Conservation (phyloP, 2,113 vertebrate genomes). For the Conger conger region DNA sequence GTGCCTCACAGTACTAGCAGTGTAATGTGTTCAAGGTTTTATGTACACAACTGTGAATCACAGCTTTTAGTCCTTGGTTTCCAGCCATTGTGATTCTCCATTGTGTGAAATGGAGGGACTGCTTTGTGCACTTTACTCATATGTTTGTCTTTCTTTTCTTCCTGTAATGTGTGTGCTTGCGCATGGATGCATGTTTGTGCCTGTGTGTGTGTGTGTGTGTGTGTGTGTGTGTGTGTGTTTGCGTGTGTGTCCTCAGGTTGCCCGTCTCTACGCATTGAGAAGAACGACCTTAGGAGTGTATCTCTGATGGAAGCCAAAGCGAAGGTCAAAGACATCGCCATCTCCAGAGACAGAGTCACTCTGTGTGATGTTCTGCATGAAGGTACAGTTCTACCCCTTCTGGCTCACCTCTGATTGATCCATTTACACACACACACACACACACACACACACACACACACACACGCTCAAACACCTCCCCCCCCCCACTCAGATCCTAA, state of each 20-base stretch:
- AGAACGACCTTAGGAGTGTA: conserved; percentile 96
- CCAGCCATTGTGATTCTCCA: not conserved
- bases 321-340: conserved; percentile 96
- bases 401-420: not conserved
- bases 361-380: conserved; percentile 92
- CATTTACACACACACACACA: no score
- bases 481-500: no score
- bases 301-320: conserved; percentile 93
- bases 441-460: no score
- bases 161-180: not conserved
- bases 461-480: no score
- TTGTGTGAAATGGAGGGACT: not conserved
- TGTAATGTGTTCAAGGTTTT: not conserved
- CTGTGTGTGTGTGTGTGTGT: not conserved
- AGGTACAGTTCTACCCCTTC: conserved; percentile 75
- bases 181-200: not conserved
- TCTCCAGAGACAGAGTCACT: conserved; percentile 93
- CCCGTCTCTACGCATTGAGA: conserved; percentile 94
- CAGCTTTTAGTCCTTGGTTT: not conserved
- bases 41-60: not conserved
- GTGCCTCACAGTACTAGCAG: not conserved
- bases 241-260: conserved; percentile 80
- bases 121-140: not conserved
- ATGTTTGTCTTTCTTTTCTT: not conserved
- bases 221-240: conserved; percentile 30